Conservation (phyloP, 2,113 vertebrate species). For the Bolborhynchus lineola region DNA sequence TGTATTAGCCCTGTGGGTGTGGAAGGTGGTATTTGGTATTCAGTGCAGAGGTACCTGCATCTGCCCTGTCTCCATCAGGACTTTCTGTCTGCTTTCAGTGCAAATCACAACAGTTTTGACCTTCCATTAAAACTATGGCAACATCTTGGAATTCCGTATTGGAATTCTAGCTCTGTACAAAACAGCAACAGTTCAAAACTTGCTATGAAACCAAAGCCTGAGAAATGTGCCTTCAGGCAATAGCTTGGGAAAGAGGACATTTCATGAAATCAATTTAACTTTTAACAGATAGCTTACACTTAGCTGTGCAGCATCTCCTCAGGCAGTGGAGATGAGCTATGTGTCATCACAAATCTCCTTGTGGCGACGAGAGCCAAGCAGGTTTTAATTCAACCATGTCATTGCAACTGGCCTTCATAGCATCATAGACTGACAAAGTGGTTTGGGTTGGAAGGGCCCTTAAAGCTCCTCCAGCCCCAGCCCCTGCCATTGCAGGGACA, state of each 20-base stretch:
- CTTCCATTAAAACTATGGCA: neutral
- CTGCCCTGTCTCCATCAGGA: neutral
- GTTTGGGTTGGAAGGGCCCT: neutral
- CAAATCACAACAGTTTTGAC: neutral
- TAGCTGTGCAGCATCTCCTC: neutral
- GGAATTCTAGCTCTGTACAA: neutral
- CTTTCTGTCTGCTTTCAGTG: neutral
- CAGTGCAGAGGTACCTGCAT: neutral
- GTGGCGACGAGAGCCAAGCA: neutral
- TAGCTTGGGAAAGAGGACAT: neutral
- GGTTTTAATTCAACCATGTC: neutral
- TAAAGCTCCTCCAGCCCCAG: fast-evolving
- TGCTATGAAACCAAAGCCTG: neutral
- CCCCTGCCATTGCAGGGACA: fast-evolving
- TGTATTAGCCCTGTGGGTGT: neutral
- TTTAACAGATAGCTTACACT: neutral
- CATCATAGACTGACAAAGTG: neutral
- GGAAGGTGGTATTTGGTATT: neutral
- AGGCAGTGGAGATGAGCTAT: neutral
- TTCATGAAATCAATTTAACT: neutral
- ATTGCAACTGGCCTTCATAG: neutral
- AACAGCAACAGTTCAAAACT: neutral
- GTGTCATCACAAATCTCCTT: neutral
- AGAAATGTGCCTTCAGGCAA: neutral
- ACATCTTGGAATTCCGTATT: neutral